Base-by-base conservation (phyloP, 2,888 invertebrate genomes). In the Platynereis dumerilii region DNA sequence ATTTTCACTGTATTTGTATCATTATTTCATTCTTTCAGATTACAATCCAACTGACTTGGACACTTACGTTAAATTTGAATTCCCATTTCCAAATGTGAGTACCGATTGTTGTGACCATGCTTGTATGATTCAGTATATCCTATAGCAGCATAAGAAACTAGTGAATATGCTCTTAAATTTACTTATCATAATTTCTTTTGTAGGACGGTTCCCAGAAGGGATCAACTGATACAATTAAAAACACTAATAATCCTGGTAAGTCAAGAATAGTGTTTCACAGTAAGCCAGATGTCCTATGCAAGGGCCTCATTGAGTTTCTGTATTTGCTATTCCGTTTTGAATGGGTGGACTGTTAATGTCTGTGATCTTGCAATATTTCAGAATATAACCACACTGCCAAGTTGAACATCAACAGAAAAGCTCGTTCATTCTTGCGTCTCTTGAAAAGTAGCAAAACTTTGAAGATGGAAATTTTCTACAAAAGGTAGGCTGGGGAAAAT, bases 61-160 rank as follows among this genome's bases (percentile, higher is more conserved):
- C 78, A 95, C 96, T 0, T 97, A 93, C 80, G 92, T 98, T 15
- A 93, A 91, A 80, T 91, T 92, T 78, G 96, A 96, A 80, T 93
- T 97, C 83, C 96, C 96, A 0, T 94, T 89, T 84, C 95, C 95
- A 26, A 89, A 89, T 81, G 93, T 92, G 81, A 87, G 87, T 84
- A 69, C 10, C 2, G 5, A 7, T 20, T 48, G 7, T 48, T 48
- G n/a, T 48, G n/a, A n/a, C n/a, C 7, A n/a, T 48, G 48, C 22
- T n/a, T 12, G n/a, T 48, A 5, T 48, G 7, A 20, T 5, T 20
- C 3, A 42, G 42, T 42, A 42, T 12, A 42, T 10, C 17, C 17
- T 42, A 12, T 17, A 42, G 17, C 10, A 42, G 10, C n/a, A n/a
- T n/a, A n/a, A n/a, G n/a, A n/a, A n/a, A n/a, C n/a, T n/a, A n/a